Evolutionary conservation across 2,888 invertebrate species (phyloP).

Genomic region (Gymnoscelis rufifasciata): DNA sequence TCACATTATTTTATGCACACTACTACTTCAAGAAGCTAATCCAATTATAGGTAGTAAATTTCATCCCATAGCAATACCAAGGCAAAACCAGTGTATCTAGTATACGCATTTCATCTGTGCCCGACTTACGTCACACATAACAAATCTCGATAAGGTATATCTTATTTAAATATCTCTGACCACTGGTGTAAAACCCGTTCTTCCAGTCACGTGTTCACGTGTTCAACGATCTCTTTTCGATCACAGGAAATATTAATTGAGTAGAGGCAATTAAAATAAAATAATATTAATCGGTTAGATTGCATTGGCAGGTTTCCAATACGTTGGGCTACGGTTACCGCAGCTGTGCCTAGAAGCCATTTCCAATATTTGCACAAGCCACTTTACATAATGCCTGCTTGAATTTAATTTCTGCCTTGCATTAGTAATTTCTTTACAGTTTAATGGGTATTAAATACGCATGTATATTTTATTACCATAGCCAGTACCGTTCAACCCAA

Average conservation of each 20-base stretch:
- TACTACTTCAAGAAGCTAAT: too few species aligned
- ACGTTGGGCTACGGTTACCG: not conserved
- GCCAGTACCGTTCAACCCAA: too few species aligned
- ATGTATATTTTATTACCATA: not conserved
- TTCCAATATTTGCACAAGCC: constrained; percentile 12
- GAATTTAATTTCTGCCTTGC: not conserved
- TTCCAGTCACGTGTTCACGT: not conserved
- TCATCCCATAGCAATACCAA: too few species aligned
- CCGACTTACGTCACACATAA: not conserved
- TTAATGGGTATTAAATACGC: not conserved
- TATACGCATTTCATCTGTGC: not conserved
- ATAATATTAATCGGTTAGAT: constrained; percentile 6
- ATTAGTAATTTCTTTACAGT: not conserved
- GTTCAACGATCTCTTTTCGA: not conserved
- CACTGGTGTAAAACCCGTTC: not conserved
- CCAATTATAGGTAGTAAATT: too few species aligned
- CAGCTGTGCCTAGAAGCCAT: constrained; percentile 8
- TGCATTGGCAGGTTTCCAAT: constrained; percentile 11
- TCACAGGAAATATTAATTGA: constrained; percentile 1
- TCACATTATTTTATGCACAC: too few species aligned
- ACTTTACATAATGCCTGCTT: not conserved
- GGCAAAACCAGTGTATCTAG: too few species aligned
- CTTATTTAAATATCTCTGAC: not conserved
- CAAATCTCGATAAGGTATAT: not conserved
- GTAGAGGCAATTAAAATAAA: constrained; percentile 5